Conservation (phyloP, 2,888 invertebrate species). For the Steinernema scapterisci region DNA sequence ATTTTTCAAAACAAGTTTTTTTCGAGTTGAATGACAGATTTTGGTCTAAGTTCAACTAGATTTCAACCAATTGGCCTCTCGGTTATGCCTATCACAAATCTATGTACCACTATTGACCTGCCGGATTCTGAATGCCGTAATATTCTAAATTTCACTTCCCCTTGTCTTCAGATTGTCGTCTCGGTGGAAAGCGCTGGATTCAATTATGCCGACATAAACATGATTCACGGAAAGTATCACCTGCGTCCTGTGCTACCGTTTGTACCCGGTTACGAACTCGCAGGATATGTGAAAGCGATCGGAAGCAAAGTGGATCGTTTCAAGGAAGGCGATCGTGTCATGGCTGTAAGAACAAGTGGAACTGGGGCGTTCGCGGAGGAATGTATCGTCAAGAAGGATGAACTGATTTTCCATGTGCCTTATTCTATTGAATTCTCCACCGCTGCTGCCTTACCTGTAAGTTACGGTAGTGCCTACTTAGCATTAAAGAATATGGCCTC, state of each 20-base stretch:
- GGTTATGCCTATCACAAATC: too few relatives aligned
- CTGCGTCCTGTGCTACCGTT: conserved; percentile 72
- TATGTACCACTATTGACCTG: too few relatives aligned
- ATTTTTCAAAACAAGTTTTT: too few relatives aligned
- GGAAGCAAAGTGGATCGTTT: conserved; percentile 70
- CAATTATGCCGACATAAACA: conserved; percentile 74
- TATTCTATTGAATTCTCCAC: conserved; percentile 72
- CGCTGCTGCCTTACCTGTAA: conserved; percentile 74
- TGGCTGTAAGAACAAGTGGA: conserved; percentile 72
- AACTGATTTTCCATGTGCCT: conserved; percentile 68
- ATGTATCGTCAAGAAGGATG: conserved; percentile 71
- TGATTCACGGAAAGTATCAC: conserved; percentile 72
- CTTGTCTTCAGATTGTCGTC: conserved; percentile 36
- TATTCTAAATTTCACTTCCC: too few relatives aligned
- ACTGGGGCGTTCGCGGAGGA: conserved; percentile 75
- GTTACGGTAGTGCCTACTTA: conserved; percentile 76
- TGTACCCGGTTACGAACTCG: conserved; percentile 74
- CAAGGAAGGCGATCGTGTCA: conserved; percentile 74
- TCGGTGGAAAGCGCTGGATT: conserved; percentile 75
- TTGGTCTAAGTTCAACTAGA: too few relatives aligned
- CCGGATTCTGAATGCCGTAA: too few relatives aligned
- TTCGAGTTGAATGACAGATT: too few relatives aligned
- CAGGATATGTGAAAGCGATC: conserved; percentile 74
- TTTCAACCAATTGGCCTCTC: too few relatives aligned
- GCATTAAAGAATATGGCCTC: conserved; percentile 73